Percentiles rank a stretch among this genome's conserved stretches.
These are phyloP conservation scores for Heterodera carotae DNA, from an alignment of 1,140 invertebrate species.

Conservation along the genomic window DNA sequence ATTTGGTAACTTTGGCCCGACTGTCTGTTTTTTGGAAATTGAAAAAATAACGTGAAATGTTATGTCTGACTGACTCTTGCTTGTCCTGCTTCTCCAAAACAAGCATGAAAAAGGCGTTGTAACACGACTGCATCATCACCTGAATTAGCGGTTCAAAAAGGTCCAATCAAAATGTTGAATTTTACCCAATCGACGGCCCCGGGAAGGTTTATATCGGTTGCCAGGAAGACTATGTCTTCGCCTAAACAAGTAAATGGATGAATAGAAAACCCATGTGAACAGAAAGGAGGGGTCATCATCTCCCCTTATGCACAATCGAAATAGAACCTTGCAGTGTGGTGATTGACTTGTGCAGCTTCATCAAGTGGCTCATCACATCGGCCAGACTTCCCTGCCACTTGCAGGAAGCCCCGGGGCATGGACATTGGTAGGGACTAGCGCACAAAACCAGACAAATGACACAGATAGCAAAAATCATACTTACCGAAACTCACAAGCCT, in stretches of 20 bases:
- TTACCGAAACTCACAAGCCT: conserved; percentile 85
- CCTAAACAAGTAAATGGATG: conserved; percentile 68
- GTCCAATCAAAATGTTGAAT: neutral
- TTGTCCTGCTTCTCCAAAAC: conserved; percentile 93
- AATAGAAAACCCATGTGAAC: too few species aligned
- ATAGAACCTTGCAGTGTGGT: conserved; percentile 80
- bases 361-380: conserved; percentile 94
- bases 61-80: conserved; percentile 31
- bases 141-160: neutral
- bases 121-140: conserved; percentile 98
- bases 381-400: conserved; percentile 96
- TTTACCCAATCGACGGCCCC: conserved; percentile 98
- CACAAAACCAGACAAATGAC: conserved; percentile 20
- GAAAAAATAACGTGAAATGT: neutral
- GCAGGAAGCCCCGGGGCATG: conserved; percentile 95
- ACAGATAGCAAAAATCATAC: too few species aligned
- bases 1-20: conserved; percentile 90
- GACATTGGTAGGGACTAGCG: conserved; percentile 87
- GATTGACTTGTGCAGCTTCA: conserved; percentile 97
- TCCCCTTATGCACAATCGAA: neutral
- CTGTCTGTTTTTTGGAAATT: conserved; percentile 66
- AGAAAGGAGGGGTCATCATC: too few species aligned
- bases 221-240: conserved; percentile 98
- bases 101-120: conserved; percentile 97
- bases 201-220: conserved; percentile 97